Conservation (phyloP, 2,113 vertebrate species). For the Polyodon spathula region DNA sequence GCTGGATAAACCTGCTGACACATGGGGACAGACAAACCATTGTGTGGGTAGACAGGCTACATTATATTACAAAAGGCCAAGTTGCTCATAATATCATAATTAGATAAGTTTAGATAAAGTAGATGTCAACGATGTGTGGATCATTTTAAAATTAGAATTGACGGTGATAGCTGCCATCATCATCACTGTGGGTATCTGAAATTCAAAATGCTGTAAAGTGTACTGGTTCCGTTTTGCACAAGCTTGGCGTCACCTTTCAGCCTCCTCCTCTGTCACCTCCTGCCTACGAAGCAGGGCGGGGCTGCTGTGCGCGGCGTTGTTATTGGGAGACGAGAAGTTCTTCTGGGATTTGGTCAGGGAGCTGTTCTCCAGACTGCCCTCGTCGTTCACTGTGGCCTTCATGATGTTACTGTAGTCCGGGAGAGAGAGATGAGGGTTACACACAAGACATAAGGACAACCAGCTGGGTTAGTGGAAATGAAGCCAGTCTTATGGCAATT, state of each 20-base stretch:
- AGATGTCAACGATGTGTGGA: too few relatives aligned
- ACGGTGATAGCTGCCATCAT: too few relatives aligned
- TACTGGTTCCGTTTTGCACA: too few relatives aligned
- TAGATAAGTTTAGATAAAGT: too few relatives aligned
- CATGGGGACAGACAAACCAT: neutral
- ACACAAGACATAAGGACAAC: neutral
- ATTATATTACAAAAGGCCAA: too few relatives aligned
- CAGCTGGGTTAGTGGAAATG: neutral
- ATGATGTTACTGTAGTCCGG: constrained; percentile 66
- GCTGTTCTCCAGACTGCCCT: constrained; percentile 41
- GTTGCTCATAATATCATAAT: too few relatives aligned
- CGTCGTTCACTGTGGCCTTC: constrained; percentile 71
- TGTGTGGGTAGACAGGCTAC: too few relatives aligned
- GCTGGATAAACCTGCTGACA: constrained; percentile 72
- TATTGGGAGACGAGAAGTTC: constrained; percentile 66
- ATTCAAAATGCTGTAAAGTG: too few relatives aligned
- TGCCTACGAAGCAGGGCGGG: constrained; percentile 34
- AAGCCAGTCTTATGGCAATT: too few relatives aligned
- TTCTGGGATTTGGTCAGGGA: constrained; percentile 71
- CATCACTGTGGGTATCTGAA: too few relatives aligned
- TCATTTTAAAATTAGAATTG: too few relatives aligned
- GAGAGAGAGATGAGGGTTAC: neutral
- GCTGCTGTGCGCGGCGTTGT: constrained; percentile 20
- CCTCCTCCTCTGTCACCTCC: constrained; percentile 88
- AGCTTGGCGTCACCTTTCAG: constrained; percentile 66